These are phyloP conservation scores for Drosophila miranda DNA, from an alignment of 1,140 invertebrate genomes.

Conservation along the genomic window DNA sequence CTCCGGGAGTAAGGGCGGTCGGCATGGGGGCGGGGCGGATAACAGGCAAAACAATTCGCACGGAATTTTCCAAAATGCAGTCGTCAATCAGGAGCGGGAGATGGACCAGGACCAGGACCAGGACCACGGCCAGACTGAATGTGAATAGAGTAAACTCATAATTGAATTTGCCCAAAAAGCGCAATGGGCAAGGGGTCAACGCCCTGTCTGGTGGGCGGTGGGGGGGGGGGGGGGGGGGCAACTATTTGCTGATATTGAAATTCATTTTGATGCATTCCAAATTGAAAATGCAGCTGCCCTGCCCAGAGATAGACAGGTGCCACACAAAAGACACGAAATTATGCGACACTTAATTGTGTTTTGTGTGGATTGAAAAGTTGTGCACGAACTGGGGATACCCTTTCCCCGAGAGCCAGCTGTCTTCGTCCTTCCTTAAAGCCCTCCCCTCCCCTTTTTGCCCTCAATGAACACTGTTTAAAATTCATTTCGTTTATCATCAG, in stretches of 20 bases:
- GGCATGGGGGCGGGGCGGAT: not conserved
- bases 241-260: conserved; percentile 66
- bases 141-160: conserved; percentile 55
- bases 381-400: conserved; percentile 12
- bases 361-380: not conserved
- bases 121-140: conserved; percentile 18
- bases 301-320: conserved; percentile 4
- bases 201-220: not conserved
- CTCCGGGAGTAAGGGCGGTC: not conserved
- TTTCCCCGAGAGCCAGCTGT: not conserved
- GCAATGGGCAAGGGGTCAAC: conserved; percentile 12
- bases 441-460: conserved; percentile 7
- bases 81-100: conserved; percentile 62
- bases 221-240: not conserved
- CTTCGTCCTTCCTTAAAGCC: too few species aligned
- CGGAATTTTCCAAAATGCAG: conserved; percentile 53
- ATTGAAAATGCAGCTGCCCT: conserved; percentile 9
- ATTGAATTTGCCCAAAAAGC: conserved; percentile 61
- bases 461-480: conserved; percentile 74
- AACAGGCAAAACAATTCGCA: conserved; percentile 51
- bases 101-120: conserved; percentile 3
- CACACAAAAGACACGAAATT: conserved; percentile 34
- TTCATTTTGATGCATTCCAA: conserved; percentile 56
- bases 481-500: conserved; percentile 75
- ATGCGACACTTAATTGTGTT: conserved; percentile 13